A percentile compares a stretch with the other conserved stretches of the same genome.
Evolutionary conservation across 2,888 invertebrate species (phyloP).

Genomic region (Andrena bucephala): DNA sequence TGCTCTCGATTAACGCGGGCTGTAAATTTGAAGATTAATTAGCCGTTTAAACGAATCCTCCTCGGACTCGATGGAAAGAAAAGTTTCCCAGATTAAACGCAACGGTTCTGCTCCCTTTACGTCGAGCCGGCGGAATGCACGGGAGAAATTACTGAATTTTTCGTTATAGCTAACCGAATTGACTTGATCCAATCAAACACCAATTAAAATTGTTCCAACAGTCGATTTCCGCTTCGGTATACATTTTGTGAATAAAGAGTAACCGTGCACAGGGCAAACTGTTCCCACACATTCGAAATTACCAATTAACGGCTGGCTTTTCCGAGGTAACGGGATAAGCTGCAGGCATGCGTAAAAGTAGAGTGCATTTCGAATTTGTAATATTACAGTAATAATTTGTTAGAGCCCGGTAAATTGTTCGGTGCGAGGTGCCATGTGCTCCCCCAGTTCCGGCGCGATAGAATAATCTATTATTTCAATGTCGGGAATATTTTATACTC

Average conservation of each 20-base stretch:
- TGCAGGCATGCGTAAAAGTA: background rate
- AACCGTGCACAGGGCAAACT: background rate
- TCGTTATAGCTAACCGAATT: background rate
- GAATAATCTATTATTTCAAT: background rate
- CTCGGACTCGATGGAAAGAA: background rate
- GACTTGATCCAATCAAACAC: background rate
- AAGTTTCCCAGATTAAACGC: background rate
- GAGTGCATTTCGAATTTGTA: background rate
- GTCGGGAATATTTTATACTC: background rate
- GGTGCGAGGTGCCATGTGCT: background rate
- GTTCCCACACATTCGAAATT: background rate
- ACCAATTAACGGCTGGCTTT: constrained; percentile 1
- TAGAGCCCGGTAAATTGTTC: background rate
- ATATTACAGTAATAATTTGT: background rate
- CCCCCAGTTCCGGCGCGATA: no score
- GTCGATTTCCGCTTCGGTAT: constrained; percentile 9
- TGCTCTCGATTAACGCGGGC: background rate
- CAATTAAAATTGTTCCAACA: background rate
- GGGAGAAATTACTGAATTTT: background rate
- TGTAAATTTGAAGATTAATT: background rate
- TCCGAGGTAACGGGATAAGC: background rate
- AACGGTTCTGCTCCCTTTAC: background rate
- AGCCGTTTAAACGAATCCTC: constrained; percentile 2
- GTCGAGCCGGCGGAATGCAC: no score
- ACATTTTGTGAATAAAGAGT: background rate